Evolutionary conservation across 2,113 vertebrate species (phyloP).

Genomic region (Syngnathus typhle): DNA sequence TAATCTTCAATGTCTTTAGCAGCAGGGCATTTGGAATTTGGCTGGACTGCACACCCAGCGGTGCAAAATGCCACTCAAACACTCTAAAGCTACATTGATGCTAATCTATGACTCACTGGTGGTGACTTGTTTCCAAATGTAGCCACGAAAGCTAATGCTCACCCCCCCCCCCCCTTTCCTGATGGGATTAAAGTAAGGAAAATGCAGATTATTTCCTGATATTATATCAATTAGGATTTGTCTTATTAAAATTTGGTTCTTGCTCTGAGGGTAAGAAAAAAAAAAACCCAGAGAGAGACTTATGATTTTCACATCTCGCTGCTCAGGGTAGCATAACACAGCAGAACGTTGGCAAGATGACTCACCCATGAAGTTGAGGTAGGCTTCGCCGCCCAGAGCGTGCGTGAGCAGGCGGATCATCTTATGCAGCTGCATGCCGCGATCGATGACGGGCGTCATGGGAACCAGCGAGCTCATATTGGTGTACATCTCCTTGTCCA

Average conservation of each 20-base stretch:
- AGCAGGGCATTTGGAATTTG: constrained; percentile 22
- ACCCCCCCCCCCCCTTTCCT: background rate
- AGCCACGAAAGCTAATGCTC: constrained; percentile 24
- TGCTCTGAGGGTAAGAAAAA: background rate
- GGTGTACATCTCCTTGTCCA: constrained; percentile 99
- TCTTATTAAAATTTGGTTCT: constrained; percentile 6
- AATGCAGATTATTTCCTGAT: background rate
- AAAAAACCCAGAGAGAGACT: background rate
- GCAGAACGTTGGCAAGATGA: constrained; percentile 7
- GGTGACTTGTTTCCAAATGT: constrained; percentile 9
- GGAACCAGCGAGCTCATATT: constrained; percentile 84
- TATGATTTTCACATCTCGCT: no score
- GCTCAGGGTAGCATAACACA: background rate
- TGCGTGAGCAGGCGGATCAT: constrained; percentile 98
- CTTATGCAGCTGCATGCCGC: constrained; percentile 96
- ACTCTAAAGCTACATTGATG: constrained; percentile 32
- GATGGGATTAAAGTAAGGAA: constrained; percentile 11
- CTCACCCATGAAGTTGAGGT: constrained; percentile 99
- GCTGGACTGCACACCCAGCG: constrained; percentile 27
- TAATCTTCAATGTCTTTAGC: constrained; percentile 55
- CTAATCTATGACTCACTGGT: constrained; percentile 26
- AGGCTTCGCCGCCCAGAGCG: constrained; percentile 86
- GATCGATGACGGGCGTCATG: constrained; percentile 85
- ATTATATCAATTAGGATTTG: constrained; percentile 14
- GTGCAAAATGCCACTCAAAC: constrained; percentile 27